These are phyloP conservation scores for Agelas oroides DNA, from an alignment of 37 sponge, comb jelly and placozoan species.

Conservation along the genomic window DNA sequence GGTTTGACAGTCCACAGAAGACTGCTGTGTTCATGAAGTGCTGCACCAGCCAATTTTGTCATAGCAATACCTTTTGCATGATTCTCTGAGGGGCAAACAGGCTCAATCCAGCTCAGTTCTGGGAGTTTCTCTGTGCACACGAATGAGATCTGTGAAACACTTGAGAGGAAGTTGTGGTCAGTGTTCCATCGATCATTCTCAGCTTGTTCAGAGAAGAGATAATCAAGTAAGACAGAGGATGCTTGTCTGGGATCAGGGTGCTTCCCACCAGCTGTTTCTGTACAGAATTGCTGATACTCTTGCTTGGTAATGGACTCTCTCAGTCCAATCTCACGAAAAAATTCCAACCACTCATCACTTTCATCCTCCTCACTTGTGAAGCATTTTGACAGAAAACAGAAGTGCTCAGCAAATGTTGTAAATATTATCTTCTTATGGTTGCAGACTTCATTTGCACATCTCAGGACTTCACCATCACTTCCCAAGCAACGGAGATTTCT, in stretches of 20 bases:
- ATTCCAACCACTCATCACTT: conserved; percentile 1
- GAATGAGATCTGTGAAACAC: background rate
- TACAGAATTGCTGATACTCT: conserved; percentile 12
- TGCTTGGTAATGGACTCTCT: background rate
- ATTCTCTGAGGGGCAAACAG: conserved; percentile 3
- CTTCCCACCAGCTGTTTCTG: background rate
- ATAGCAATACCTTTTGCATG: background rate
- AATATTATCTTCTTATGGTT: background rate
- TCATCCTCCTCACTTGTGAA: no score
- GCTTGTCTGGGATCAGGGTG: background rate
- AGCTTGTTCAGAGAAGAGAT: conserved; percentile 1
- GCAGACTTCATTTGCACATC: background rate
- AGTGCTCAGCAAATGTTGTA: background rate
- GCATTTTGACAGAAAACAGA: background rate
- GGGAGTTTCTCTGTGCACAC: background rate
- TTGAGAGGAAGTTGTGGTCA: background rate
- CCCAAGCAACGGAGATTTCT: background rate
- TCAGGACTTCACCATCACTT: background rate
- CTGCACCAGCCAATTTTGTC: conserved; percentile 10
- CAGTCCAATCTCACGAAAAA: background rate
- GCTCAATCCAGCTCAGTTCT: background rate
- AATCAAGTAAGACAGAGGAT: conserved; percentile 7
- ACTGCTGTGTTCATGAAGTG: background rate
- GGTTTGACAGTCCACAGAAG: conserved; percentile 69
- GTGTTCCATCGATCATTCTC: background rate